Conservation (phyloP, 2,797 vertebrate genomes). For the Aeoliscus strigatus region DNA sequence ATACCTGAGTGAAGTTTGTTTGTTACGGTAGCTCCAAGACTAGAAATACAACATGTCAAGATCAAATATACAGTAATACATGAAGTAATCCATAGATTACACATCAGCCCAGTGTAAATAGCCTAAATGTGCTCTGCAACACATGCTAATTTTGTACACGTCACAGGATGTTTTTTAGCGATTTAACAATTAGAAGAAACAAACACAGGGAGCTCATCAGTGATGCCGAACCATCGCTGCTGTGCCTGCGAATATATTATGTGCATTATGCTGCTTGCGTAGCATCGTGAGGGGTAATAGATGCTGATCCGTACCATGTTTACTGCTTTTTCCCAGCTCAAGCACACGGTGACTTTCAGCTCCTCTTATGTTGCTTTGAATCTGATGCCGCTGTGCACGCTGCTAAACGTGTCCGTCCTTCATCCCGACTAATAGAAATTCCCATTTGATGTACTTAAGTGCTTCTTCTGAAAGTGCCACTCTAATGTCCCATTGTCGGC, state of each 20-base stretch:
- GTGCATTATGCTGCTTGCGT: slow-evolving; percentile 9
- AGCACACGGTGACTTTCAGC: slow-evolving; percentile 19
- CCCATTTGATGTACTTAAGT: slow-evolving; percentile 42
- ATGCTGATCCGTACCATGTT: slow-evolving; percentile 16
- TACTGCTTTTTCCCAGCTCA: slow-evolving; percentile 28
- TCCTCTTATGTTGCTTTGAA: slow-evolving; percentile 24
- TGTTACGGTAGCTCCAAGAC: too few relatives aligned
- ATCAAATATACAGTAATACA: too few relatives aligned
- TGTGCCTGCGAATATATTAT: not conserved
- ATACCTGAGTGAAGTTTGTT: too few relatives aligned
- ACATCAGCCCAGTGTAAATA: too few relatives aligned
- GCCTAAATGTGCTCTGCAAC: too few relatives aligned
- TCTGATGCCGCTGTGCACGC: slow-evolving; percentile 6
- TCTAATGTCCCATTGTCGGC: slow-evolving; percentile 24
- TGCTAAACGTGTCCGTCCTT: slow-evolving; percentile 34
- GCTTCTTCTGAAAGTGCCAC: slow-evolving; percentile 31
- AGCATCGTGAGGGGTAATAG: slow-evolving; percentile 12
- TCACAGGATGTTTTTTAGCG: too few relatives aligned
- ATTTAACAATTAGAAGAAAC: too few relatives aligned
- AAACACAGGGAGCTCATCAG: too few relatives aligned
- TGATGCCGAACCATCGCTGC: too few relatives aligned
- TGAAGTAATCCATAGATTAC: too few relatives aligned
- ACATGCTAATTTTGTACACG: too few relatives aligned
- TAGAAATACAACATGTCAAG: too few relatives aligned
- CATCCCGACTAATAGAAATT: slow-evolving; percentile 47